These are phyloP conservation scores for Lanius collurio DNA, from an alignment of 2,113 vertebrate genomes.

Conservation along the genomic window DNA sequence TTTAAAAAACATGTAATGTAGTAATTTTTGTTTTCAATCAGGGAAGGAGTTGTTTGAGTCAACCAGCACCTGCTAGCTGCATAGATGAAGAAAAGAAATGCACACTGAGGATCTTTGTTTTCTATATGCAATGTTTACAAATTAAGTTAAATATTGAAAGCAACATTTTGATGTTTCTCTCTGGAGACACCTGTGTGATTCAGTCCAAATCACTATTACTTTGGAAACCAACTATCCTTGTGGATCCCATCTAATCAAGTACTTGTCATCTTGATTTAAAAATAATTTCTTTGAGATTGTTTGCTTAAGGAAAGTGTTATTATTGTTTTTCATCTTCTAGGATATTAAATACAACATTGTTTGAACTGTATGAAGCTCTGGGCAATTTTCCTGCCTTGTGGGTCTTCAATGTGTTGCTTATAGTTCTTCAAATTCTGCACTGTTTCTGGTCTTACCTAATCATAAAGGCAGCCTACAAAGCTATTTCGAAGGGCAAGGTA, in stretches of 20 bases:
- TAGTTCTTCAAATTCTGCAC: constrained; percentile 88
- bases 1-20: background rate
- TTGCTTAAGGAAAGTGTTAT: background rate
- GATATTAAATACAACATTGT: constrained; percentile 92
- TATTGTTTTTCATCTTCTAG: constrained; percentile 67
- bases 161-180: background rate
- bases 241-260: background rate
- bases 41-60: background rate
- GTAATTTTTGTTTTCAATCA: background rate
- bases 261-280: background rate
- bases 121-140: background rate
- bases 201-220: background rate
- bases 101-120: background rate
- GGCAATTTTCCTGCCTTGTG: constrained; percentile 95
- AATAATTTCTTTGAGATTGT: background rate
- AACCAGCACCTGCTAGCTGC: background rate
- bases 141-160: background rate
- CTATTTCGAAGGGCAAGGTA: constrained; percentile 96
- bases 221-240: background rate
- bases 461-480: constrained; percentile 89
- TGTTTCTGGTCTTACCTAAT: constrained; percentile 96
- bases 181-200: background rate
- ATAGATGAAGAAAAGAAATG: background rate
- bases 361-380: constrained; percentile 97
- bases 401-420: constrained; percentile 90